Percentiles rank a stretch among this genome's conserved stretches.
phyloP scores from a whole-genome alignment of 2,113 vertebrate species.

The Cavia aperea region DNA sequence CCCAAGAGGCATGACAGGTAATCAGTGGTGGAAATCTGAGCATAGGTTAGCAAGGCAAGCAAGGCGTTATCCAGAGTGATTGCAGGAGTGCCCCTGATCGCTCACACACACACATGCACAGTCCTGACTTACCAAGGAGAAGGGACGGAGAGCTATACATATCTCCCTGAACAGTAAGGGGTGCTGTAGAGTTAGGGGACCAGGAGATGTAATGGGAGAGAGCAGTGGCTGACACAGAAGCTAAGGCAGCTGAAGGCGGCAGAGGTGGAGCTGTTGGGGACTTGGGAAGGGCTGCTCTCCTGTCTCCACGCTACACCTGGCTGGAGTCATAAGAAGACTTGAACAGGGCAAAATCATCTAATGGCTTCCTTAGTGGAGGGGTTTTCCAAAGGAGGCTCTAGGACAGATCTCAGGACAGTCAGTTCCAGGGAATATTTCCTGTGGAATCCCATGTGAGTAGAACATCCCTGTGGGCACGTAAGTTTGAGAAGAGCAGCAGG shows the following conservation, averaged over 20 bases:
- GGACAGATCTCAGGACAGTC: neutral
- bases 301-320: neutral
- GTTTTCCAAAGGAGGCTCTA: neutral
- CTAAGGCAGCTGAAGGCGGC: neutral
- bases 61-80: neutral
- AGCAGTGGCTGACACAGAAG: neutral
- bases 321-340: neutral
- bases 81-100: neutral
- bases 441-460: neutral
- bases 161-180: neutral
- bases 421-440: neutral
- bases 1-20: neutral
- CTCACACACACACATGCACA: neutral
- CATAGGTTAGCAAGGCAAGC: neutral
- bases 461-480: neutral
- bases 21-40: neutral
- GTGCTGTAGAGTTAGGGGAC: neutral
- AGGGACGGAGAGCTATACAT: neutral
- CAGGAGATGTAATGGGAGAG: neutral
- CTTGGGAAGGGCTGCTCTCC: neutral
- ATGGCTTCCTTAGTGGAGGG: neutral
- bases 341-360: neutral
- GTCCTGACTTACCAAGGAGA: neutral
- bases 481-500: neutral
- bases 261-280: neutral